Evolutionary conservation across 2,797 vertebrate species (phyloP).

Genomic region (Rallus crepitans): DNA sequence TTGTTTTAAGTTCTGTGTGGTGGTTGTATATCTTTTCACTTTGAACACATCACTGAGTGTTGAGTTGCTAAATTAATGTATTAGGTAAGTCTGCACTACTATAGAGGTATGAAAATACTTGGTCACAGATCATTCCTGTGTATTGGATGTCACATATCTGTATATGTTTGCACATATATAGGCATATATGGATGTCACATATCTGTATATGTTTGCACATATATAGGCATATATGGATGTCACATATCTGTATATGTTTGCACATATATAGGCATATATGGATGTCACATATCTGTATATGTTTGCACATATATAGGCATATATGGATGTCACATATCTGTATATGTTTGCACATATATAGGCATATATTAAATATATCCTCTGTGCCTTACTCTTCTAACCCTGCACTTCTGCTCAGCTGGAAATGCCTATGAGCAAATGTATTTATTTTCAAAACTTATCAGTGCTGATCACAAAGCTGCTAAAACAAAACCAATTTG

Average conservation of each 20-base stretch:
- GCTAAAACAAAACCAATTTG: neutral
- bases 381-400: neutral
- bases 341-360: neutral
- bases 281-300: neutral
- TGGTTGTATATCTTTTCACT: neutral
- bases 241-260: neutral
- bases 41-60: too few relatives aligned
- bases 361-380: too few relatives aligned
- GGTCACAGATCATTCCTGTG: neutral
- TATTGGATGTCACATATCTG: neutral
- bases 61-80: neutral
- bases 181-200: neutral
- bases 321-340: neutral
- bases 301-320: too few relatives aligned
- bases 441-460: neutral
- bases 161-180: neutral
- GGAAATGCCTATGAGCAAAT: neutral
- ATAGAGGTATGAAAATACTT: neutral
- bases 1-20: neutral
- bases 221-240: neutral
- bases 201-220: neutral
- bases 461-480: neutral
- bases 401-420: neutral
- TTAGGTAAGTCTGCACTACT: neutral
- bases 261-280: too few relatives aligned